A percentile compares a stretch with the other conserved stretches of the same genome.
These are phyloP conservation scores for Branchellion lobata DNA, from an alignment of 2,888 invertebrate genomes.

Conservation along the genomic window DNA sequence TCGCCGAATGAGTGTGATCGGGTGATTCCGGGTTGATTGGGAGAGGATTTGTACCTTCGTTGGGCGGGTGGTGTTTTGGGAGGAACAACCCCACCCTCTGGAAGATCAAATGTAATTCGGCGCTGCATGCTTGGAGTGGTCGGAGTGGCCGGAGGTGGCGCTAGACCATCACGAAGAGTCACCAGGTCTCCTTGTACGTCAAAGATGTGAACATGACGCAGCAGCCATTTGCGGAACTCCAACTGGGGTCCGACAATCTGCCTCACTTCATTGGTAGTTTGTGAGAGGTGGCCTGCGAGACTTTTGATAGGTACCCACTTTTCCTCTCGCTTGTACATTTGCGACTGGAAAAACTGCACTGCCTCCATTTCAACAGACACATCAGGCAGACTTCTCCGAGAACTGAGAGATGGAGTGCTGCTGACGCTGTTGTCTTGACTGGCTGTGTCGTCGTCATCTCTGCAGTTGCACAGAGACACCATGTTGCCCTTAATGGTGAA, in stretches of 20 bases:
- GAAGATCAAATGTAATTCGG: constrained; percentile 45
- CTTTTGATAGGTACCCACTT: constrained; percentile 96
- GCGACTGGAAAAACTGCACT: constrained; percentile 92
- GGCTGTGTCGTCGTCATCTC: constrained; percentile 43
- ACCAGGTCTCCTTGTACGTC: constrained; percentile 61
- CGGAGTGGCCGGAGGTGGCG: constrained; percentile 46
- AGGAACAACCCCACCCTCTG: constrained; percentile 32
- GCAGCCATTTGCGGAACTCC: constrained; percentile 61
- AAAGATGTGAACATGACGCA: constrained; percentile 62
- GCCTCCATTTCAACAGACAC: constrained; percentile 78
- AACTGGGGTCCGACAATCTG: constrained; percentile 60
- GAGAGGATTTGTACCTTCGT: constrained; percentile 45
- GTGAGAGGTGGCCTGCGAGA: constrained; percentile 90
- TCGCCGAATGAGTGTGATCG: constrained; percentile 48
- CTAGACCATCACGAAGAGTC: constrained; percentile 56
- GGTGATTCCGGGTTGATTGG: constrained; percentile 30
- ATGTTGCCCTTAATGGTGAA: constrained; percentile 79
- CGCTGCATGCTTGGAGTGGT: constrained; percentile 43
- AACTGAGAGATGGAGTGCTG: constrained; percentile 20
- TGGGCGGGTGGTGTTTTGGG: constrained; percentile 51
- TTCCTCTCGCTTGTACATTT: constrained; percentile 87
- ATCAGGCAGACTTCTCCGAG: constrained; percentile 54
- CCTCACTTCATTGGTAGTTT: constrained; percentile 70
- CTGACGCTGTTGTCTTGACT: constrained; percentile 41
- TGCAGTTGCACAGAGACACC: constrained; percentile 52